Conservation (phyloP, 2,113 vertebrate genomes). For the Cebus imitator region DNA sequence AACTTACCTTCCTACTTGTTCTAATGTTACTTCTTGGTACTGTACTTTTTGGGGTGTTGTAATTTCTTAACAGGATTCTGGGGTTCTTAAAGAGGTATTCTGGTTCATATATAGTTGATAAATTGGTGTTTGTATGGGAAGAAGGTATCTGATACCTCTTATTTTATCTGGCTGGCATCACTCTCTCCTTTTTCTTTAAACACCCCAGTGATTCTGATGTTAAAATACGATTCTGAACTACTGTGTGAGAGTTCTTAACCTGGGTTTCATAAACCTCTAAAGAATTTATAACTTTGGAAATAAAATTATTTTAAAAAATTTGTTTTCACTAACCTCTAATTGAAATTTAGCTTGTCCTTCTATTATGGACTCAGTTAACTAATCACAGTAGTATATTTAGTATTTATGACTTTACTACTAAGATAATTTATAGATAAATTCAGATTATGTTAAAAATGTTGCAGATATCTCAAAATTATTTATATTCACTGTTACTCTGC, state of each 20-base stretch:
- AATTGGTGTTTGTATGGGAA: background rate
- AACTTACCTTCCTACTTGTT: background rate
- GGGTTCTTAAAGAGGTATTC: background rate
- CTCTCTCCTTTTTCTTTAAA: background rate
- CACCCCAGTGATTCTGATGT: background rate
- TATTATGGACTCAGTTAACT: background rate
- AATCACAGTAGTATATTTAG: background rate
- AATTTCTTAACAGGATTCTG: background rate
- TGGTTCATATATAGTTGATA: background rate
- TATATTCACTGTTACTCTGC: background rate
- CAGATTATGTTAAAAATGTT: background rate
- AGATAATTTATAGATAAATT: background rate
- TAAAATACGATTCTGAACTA: background rate
- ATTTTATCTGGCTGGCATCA: too few relatives aligned
- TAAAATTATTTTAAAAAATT: fast-evolving
- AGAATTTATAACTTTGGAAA: background rate
- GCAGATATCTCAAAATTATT: background rate
- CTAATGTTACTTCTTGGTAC: too few relatives aligned
- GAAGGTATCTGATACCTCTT: background rate
- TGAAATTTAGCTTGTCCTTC: background rate
- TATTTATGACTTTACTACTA: background rate
- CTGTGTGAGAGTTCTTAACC: background rate
- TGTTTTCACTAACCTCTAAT: background rate
- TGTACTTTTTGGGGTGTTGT: background rate
- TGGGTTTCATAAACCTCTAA: background rate